Evolutionary conservation across 92 coral and sea anemone genomes (phyloP).

Genomic region (Desmophyllum pertusum): DNA sequence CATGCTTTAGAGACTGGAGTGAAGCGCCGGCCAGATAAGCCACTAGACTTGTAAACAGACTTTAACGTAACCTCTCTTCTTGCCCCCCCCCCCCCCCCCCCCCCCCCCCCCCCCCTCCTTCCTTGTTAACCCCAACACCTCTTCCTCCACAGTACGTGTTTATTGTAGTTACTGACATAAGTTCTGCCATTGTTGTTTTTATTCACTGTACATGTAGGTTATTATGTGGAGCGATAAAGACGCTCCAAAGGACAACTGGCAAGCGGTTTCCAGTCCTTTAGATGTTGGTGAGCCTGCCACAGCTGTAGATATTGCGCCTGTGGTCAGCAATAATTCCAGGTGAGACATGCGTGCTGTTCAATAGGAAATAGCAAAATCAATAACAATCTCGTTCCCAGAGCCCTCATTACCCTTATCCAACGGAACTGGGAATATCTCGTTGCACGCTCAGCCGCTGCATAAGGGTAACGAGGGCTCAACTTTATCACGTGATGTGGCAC

Average conservation of each 20-base stretch:
- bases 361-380: too few species aligned
- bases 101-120: neutral
- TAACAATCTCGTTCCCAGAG: too few species aligned
- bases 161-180: neutral
- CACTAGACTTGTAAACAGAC: too few species aligned
- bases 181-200: neutral
- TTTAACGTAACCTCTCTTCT: neutral
- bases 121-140: neutral
- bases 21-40: too few species aligned
- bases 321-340: conserved; percentile 47
- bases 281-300: conserved; percentile 94
- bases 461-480: too few species aligned
- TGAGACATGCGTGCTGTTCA: too few species aligned
- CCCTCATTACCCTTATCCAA: too few species aligned
- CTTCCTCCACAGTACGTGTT: too few species aligned
- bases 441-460: too few species aligned
- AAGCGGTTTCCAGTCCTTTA: conserved; percentile 68
- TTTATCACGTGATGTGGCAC: too few species aligned
- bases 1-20: too few species aligned
- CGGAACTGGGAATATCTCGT: too few species aligned
- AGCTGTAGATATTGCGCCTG: conserved; percentile 88
- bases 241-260: conserved; percentile 62
- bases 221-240: conserved; percentile 75
- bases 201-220: conserved; percentile 65
- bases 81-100: neutral